These are phyloP conservation scores for Bombycilla garrulus DNA, from an alignment of 2,113 vertebrate species.

Conservation along the genomic window DNA sequence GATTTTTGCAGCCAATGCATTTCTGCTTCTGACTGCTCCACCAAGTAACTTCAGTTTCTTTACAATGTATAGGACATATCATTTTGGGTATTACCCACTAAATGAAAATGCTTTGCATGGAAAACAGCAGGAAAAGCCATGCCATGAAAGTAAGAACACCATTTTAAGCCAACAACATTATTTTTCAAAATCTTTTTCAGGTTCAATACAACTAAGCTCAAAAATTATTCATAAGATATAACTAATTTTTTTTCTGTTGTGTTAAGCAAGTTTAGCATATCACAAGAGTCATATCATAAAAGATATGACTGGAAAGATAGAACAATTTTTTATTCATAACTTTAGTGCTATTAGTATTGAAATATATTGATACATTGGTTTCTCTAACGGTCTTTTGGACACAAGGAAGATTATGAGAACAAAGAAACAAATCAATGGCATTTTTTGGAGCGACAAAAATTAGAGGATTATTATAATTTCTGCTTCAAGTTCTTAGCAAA, in stretches of 20 bases:
- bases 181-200: neutral
- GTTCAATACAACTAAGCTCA: neutral
- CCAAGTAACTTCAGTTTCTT: neutral
- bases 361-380: neutral
- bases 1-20: neutral
- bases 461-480: neutral
- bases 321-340: neutral
- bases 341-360: neutral
- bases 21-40: neutral
- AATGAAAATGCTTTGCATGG: neutral
- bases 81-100: neutral
- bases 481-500: neutral
- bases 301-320: neutral
- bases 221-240: neutral
- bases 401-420: neutral
- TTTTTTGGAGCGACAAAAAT: neutral
- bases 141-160: neutral
- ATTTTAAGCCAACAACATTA: neutral
- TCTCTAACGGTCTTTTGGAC: neutral
- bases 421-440: neutral
- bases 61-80: neutral
- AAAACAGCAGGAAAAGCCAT: neutral
- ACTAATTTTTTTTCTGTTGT: neutral
- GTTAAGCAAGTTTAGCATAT: neutral
- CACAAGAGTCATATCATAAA: neutral